phyloP scores from a whole-genome alignment of 2,888 invertebrate genomes.

The Priocnemis perturbator region DNA sequence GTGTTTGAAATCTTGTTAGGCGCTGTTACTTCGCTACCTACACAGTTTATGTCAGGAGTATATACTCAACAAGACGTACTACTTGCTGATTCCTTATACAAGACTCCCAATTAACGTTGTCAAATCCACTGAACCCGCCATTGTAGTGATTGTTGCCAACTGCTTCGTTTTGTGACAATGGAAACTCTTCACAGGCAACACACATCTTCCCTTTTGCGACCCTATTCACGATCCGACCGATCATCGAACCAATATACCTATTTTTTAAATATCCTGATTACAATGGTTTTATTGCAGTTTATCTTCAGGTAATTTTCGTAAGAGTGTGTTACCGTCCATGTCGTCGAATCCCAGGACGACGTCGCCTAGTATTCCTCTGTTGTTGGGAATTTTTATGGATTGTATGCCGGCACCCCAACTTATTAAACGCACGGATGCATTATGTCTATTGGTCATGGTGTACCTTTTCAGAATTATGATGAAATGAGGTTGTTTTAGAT shows the following conservation, averaged over 20 bases:
- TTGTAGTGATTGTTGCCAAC: slow-evolving; percentile 25
- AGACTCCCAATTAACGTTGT: slow-evolving; percentile 75
- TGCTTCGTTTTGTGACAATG: slow-evolving; percentile 57
- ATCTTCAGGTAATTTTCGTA: too few relatives aligned
- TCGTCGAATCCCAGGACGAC: slow-evolving; percentile 78
- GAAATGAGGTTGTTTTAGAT: neutral
- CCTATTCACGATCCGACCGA: slow-evolving; percentile 78
- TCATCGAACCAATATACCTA: slow-evolving; percentile 77
- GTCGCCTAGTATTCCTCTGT: slow-evolving; percentile 75
- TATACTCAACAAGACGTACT: slow-evolving; percentile 49
- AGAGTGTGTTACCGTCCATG: slow-evolving; percentile 73
- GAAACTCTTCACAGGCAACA: slow-evolving; percentile 72
- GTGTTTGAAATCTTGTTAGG: slow-evolving; percentile 26
- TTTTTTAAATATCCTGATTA: slow-evolving; percentile 72
- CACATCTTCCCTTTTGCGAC: slow-evolving; percentile 75
- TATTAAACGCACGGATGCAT: slow-evolving; percentile 75
- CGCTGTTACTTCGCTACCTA: too few relatives aligned
- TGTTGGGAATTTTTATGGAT: slow-evolving; percentile 76
- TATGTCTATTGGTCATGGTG: slow-evolving; percentile 75
- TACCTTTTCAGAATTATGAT: slow-evolving; percentile 65
- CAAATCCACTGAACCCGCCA: slow-evolving; percentile 73
- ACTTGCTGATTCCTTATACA: slow-evolving; percentile 58
- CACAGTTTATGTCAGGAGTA: too few relatives aligned
- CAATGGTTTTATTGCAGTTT: slow-evolving; percentile 13
- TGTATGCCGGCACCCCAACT: slow-evolving; percentile 78